A percentile compares a stretch with the other conserved stretches of the same genome.
Evolutionary conservation across 2,797 vertebrate species (phyloP).

Genomic region (Characodon lateralis): DNA sequence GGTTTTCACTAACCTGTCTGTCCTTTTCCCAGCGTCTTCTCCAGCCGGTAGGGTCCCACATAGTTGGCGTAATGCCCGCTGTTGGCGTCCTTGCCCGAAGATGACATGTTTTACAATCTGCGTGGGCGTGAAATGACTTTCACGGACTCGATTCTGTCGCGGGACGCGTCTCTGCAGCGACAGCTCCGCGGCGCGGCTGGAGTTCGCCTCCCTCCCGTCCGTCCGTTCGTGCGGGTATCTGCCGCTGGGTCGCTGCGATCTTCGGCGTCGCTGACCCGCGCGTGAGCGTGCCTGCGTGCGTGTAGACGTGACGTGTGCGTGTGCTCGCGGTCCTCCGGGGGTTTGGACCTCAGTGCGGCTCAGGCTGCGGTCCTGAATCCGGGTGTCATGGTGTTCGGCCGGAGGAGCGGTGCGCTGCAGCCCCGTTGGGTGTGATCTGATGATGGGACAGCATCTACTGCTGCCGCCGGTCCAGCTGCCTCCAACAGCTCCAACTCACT

Average conservation of each 20-base stretch:
- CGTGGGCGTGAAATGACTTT: conserved; percentile 19
- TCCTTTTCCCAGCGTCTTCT: conserved; percentile 99
- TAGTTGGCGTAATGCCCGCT: conserved; percentile 97
- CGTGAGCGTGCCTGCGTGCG: neutral
- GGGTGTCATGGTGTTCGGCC: conserved; percentile 69
- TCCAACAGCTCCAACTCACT: conserved; percentile 28
- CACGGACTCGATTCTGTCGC: neutral
- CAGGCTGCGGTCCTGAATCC: conserved; percentile 51
- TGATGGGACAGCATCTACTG: conserved; percentile 68
- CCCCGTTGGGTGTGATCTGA: conserved; percentile 69
- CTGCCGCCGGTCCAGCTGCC: conserved; percentile 49
- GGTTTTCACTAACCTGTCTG: conserved; percentile 92
- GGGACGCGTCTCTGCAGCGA: conserved; percentile 34
- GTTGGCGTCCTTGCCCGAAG: conserved; percentile 91
- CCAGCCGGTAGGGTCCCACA: conserved; percentile 98
- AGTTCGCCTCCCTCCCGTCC: conserved; percentile 50
- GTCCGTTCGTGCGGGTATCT: neutral
- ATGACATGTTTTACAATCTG: conserved; percentile 82
- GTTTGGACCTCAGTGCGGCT: conserved; percentile 52
- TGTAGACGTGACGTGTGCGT: neutral
- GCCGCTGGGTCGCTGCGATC: conserved; percentile 57
- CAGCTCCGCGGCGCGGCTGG: conserved; percentile 61
- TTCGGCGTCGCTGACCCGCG: conserved; percentile 23
- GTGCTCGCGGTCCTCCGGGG: conserved; percentile 17
- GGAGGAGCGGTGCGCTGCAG: conserved; percentile 66